Evolutionary conservation across 2,113 vertebrate species (phyloP), one percentile per base, ranked within the genome.

Genomic region (Budorcas taxicolor): DNA sequence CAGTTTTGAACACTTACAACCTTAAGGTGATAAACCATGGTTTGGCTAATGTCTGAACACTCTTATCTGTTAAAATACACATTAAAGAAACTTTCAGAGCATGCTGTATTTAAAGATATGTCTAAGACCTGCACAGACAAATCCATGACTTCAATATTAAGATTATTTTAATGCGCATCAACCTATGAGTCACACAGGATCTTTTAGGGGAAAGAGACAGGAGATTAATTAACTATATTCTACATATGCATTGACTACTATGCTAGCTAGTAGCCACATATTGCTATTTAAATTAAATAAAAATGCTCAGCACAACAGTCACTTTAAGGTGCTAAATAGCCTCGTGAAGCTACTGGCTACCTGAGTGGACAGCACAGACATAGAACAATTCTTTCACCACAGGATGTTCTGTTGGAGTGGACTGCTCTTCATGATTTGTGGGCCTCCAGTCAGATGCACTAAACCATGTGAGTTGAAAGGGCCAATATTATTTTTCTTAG

Each of bases 291-390:
- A 57, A 50, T 21, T 92, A 16, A 33, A 76, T 67, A 67, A 67
- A 67, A 10, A 13, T 36, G 5, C n/a, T 80, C 7, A 33, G 40
- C 6, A 17, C 27, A n/a, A 1, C 19, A 95, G 36, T 4, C 40
- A 86, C 9, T 31, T 60, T 21, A 16, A 86, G 5, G 27, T 62
- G 40, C 8, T 58, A 36, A 60, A 12, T 13, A 31, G 14, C 25
- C 16, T 43, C 36, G 12, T 31, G 82, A 11, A 57, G n/a, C 82
- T 84, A 84, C 13, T 57, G 82, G n/a, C 81, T 57, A 16, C n/a
- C 12, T 57, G 2, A 21, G 1, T 7, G 10, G 57, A 62, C 27
- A 86, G n/a, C 6, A 8, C 11, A 13, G 2, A 13, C 4, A 14
- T 7, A 47, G 27, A 86, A 47, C 14, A 86, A 45, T 62, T 86